phyloP scores from a whole-genome alignment of 2,888 invertebrate genomes.

The Andrena chrysosceles region DNA sequence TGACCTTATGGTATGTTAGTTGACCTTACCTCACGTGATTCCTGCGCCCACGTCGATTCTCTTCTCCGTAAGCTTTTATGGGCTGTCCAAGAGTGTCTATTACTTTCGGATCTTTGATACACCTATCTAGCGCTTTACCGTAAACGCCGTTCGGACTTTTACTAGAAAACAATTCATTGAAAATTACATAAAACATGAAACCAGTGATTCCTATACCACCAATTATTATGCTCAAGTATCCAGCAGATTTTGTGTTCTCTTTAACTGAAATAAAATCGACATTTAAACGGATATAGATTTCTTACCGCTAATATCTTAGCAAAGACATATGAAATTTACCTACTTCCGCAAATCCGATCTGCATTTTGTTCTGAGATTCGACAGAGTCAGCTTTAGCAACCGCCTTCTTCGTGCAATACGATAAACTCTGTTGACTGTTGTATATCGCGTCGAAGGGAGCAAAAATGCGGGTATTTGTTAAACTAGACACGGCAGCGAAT shows the following conservation, averaged over 20 bases:
- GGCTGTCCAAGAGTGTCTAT: constrained; percentile 95
- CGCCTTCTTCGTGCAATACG: constrained; percentile 72
- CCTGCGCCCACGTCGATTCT: constrained; percentile 92
- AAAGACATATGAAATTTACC: constrained; percentile 76
- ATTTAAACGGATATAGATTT: constrained; percentile 31
- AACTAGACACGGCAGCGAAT: constrained; percentile 55
- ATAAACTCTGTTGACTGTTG: constrained; percentile 44
- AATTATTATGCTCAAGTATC: constrained; percentile 93
- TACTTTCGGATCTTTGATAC: constrained; percentile 91
- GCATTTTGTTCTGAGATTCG: constrained; percentile 68
- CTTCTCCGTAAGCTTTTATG: constrained; percentile 95
- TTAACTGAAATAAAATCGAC: constrained; percentile 87
- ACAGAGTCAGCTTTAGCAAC: constrained; percentile 42
- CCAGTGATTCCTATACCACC: constrained; percentile 93
- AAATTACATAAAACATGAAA: constrained; percentile 93
- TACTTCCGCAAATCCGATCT: constrained; percentile 79
- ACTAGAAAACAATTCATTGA: constrained; percentile 94
- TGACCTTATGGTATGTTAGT: too few species aligned
- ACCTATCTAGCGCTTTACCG: constrained; percentile 91
- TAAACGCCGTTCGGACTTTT: constrained; percentile 95
- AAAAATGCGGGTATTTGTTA: constrained; percentile 29
- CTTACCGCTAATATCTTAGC: background rate
- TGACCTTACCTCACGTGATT: constrained; percentile 89
- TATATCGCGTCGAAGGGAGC: constrained; percentile 6
- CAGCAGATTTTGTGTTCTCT: constrained; percentile 95